These are phyloP conservation scores for Yasuhikotakia modesta DNA, from an alignment of 2,797 vertebrate genomes.

Conservation along the genomic window DNA sequence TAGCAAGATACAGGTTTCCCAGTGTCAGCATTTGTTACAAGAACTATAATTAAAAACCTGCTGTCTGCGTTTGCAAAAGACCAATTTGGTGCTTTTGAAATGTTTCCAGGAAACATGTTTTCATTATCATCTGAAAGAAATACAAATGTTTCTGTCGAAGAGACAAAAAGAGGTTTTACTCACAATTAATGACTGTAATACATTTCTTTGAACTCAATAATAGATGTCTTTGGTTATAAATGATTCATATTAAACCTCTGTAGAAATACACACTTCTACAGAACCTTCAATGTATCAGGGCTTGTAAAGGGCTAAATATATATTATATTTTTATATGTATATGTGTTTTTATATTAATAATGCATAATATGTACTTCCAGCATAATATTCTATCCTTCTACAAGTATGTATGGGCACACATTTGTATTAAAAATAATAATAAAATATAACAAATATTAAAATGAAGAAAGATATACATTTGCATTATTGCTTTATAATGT, in stretches of 20 bases:
- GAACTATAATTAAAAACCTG: conserved; percentile 14
- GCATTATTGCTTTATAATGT: neutral
- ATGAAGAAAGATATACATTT: neutral
- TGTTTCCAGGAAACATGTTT: conserved; percentile 9
- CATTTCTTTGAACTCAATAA: neutral
- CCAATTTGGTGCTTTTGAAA: conserved; percentile 19
- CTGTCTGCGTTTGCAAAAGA: conserved; percentile 5
- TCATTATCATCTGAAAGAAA: neutral
- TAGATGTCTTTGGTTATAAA: conserved; percentile 30
- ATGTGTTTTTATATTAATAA: neutral
- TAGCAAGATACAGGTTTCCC: conserved; percentile 10
- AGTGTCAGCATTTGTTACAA: conserved; percentile 18
- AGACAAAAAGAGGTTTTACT: conserved; percentile 8
- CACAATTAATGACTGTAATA: conserved; percentile 12
- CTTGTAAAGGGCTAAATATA: conserved; percentile 5
- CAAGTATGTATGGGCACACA: neutral
- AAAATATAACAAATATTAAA: neutral
- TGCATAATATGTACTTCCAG: too few species aligned
- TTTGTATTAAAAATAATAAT: too few species aligned
- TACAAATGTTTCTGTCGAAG: neutral
- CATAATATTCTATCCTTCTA: neutral
- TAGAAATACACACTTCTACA: conserved; percentile 25
- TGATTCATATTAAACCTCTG: conserved; percentile 31
- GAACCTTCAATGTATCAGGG: conserved; percentile 20
- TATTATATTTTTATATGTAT: neutral